phyloP scores from a whole-genome alignment of 2,797 vertebrate species.

The Mus minutoides region DNA sequence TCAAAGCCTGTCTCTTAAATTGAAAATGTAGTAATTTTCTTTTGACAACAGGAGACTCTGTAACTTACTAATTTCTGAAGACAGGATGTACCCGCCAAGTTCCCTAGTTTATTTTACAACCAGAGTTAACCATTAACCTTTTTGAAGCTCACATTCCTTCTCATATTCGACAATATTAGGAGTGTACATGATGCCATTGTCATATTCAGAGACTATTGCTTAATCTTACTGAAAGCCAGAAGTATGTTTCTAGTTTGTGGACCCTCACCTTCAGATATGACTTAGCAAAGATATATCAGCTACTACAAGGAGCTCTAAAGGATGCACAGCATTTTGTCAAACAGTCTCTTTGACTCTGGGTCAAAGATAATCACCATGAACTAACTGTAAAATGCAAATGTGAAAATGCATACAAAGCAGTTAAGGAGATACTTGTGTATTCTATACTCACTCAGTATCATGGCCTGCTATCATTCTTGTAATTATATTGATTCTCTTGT shows the following conservation, averaged over 20 bases:
- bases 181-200: not conserved
- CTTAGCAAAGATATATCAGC: not conserved
- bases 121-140: not conserved
- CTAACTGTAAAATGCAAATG: not conserved
- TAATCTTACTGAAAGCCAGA: not conserved
- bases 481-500: not conserved
- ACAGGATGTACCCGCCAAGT: not conserved
- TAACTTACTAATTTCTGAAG: not conserved
- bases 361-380: not conserved
- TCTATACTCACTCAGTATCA: not conserved
- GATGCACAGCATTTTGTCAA: not conserved
- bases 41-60: not conserved
- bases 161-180: not conserved
- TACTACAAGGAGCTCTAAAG: not conserved
- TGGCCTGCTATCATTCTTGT: not conserved
- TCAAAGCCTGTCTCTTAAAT: not conserved
- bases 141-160: not conserved
- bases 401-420: not conserved
- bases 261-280: not conserved
- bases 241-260: not conserved
- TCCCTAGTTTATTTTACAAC: not conserved
- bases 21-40: constrained; percentile 20
- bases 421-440: not conserved
- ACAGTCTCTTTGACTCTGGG: not conserved
- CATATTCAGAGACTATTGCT: not conserved